phyloP scores from a whole-genome alignment of 2,797 vertebrate species.

The Scyliorhinus canicula region DNA sequence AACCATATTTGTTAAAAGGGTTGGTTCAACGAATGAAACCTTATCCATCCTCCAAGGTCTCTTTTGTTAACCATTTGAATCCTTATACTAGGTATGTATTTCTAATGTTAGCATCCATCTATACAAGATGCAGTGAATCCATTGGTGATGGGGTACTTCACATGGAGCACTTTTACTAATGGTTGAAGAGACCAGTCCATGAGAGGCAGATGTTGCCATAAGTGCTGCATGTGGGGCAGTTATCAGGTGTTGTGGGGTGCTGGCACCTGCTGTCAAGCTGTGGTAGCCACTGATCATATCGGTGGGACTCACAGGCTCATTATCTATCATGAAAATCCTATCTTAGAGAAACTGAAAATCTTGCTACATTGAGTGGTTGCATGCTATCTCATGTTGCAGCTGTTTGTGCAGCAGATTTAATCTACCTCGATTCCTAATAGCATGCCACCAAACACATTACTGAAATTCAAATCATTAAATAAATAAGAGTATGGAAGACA shows the following conservation, averaged over 20 bases:
- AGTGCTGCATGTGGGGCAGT: no score
- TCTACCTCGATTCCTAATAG: constrained; percentile 68
- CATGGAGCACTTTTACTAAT: no score
- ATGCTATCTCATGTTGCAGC: constrained; percentile 53
- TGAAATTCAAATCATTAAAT: constrained; percentile 45
- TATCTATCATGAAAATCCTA: neutral
- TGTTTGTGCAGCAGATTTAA: constrained; percentile 62
- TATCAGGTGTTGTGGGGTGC: no score
- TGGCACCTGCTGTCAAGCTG: no score
- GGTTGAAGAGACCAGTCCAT: no score
- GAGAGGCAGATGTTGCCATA: no score
- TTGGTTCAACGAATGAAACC: neutral
- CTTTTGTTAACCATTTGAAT: neutral
- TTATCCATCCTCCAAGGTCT: neutral
- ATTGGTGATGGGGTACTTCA: no score
- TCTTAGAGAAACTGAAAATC: constrained; percentile 43
- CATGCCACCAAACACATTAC: constrained; percentile 59
- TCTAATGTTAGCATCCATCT: no score
- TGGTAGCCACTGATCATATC: no score
- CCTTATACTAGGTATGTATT: neutral
- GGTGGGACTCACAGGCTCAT: no score
- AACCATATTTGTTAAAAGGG: neutral
- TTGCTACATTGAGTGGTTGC: constrained; percentile 53
- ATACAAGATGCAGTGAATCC: no score
- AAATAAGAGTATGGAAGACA: constrained; percentile 51